Evolutionary conservation across 2,797 vertebrate species (phyloP), one percentile per base, ranked within the genome.

Genomic region (Gymnocypris eckloni): DNA sequence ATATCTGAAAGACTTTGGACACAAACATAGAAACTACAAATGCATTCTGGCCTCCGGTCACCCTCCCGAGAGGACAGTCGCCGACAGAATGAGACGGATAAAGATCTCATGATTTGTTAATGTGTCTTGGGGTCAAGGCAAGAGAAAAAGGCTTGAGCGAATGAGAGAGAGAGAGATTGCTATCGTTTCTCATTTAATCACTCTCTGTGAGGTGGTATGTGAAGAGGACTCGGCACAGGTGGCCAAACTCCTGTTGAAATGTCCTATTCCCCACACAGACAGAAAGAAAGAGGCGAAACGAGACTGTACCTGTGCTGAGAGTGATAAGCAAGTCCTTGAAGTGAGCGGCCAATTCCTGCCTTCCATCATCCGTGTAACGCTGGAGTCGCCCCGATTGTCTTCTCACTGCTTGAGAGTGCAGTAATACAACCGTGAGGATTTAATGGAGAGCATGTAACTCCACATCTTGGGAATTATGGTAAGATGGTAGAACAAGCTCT

Each of bases 291-390:
- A 43, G 48, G 28, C 4, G 79, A 39, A 56, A 15, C 37, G 70
- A 88, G 66, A 78, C n/a, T 54, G 59, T 80, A 81, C 83, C 89
- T 86, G 89, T 86, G 89, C 67, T 48, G 75, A 22, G 77, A 66
- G 70, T 45, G 89, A 90, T 90, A 90, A 90, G 89, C 39, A 28
- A 88, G 89, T 86, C 86, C 89, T 90, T 88, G 76, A 88, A 87
- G 59, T 85, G 56, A 90, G 83, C 80, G 22, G 67, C 72, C 79
- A 87, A 52, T n/a, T 50, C 22, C 13, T 45, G 59, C 28, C 64
- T 54, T 61, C 80, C 75, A 77, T 43, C 25, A 80, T 70, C 79
- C 48, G 41, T 81, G 76, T 67, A 69, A 13, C 37, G 13, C 67
- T 41, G 59, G 70, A 72, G 72, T 72, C 78, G 66, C 64, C 18